Conservation (phyloP, 2,113 vertebrate genomes). For the Trogon surrucura region DNA sequence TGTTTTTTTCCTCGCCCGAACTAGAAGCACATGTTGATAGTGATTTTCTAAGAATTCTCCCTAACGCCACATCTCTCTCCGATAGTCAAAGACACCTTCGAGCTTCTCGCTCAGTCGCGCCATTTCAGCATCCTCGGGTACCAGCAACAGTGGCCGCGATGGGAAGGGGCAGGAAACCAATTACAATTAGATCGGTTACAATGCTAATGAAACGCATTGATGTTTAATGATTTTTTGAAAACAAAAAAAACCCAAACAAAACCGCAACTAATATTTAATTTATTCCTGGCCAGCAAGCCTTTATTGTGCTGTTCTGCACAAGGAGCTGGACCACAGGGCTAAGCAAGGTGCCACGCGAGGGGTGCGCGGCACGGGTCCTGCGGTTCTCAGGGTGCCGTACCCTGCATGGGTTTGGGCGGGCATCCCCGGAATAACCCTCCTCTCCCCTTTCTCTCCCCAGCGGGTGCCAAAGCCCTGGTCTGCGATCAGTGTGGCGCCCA, state of each 20-base stretch:
- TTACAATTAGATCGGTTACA: background rate
- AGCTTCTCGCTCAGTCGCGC: background rate
- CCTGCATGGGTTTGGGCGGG: fast-evolving
- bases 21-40: background rate
- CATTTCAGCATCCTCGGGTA: background rate
- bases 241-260: background rate
- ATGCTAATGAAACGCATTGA: background rate
- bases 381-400: fast-evolving
- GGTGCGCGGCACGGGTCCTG: background rate
- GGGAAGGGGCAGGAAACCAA: slow-evolving; percentile 24
- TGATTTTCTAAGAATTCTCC: slow-evolving; percentile 53
- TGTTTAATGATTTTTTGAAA: slow-evolving; percentile 2
- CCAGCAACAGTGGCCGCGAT: background rate
- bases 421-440: background rate
- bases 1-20: background rate
- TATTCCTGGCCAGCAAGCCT: background rate
- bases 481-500: slow-evolving; percentile 98
- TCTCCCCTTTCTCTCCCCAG: slow-evolving; percentile 70
- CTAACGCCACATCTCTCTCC: background rate
- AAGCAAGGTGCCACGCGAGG: background rate
- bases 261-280: background rate
- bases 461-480: slow-evolving; percentile 95
- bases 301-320: background rate
- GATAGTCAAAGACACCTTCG: background rate
- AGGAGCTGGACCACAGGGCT: fast-evolving